These are phyloP conservation scores for Emmelina monodactyla DNA, from an alignment of 2,888 invertebrate species.

Conservation along the genomic window DNA sequence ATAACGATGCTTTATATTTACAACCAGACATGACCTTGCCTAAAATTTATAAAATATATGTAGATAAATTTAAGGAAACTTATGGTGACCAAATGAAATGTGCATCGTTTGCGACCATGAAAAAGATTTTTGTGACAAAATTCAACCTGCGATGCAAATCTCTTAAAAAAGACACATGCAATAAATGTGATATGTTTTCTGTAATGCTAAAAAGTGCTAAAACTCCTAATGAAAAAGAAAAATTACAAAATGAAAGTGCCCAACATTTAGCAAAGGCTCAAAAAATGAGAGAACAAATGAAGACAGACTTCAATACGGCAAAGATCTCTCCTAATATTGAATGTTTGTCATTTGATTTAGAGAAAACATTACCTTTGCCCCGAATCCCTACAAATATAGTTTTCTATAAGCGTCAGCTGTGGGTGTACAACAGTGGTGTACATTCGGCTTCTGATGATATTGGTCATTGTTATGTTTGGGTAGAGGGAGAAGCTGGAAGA, in stretches of 20 bases:
- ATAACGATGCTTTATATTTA: background rate
- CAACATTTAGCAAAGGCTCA: slow-evolving; percentile 3
- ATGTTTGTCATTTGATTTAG: slow-evolving; percentile 15
- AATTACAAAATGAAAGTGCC: slow-evolving; percentile 6
- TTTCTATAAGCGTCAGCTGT: slow-evolving; percentile 15
- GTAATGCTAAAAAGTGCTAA: slow-evolving; percentile 10
- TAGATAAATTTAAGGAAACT: slow-evolving; percentile 5
- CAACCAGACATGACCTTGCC: slow-evolving; percentile 5
- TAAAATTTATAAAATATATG: slow-evolving; percentile 9
- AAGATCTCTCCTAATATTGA: slow-evolving; percentile 5
- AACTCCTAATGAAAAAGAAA: slow-evolving; percentile 9
- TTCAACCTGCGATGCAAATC: slow-evolving; percentile 5
- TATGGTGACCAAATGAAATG: slow-evolving; percentile 8
- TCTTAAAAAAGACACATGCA: slow-evolving; percentile 9
- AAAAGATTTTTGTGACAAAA: slow-evolving; percentile 5
- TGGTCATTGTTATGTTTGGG: slow-evolving; percentile 12
- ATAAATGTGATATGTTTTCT: slow-evolving; percentile 10
- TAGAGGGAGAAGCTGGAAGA: slow-evolving; percentile 14
- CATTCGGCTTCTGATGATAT: slow-evolving; percentile 10
- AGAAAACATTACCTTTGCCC: slow-evolving; percentile 14
- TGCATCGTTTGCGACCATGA: slow-evolving; percentile 6
- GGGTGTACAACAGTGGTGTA: slow-evolving; percentile 15
- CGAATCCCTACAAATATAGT: slow-evolving; percentile 15
- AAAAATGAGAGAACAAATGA: background rate
- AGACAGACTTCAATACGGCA: background rate